Conservation (phyloP, 2,113 vertebrate species). For the Nannobrachium achirus region DNA sequence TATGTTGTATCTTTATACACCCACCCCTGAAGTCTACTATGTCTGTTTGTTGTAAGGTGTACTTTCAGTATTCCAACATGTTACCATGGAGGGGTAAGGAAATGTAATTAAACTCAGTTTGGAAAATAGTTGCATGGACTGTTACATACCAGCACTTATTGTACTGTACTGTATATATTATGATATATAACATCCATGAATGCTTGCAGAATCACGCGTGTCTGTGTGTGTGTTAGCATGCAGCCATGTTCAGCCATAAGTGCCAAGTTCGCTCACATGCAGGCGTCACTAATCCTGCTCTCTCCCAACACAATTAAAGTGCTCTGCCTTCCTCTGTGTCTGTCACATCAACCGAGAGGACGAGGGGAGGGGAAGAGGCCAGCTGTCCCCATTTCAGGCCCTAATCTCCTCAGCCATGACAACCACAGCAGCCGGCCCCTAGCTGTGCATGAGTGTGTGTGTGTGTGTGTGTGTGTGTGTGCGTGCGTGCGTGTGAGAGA, state of each 20-base stretch:
- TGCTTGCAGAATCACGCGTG: background rate
- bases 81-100: slow-evolving; percentile 43
- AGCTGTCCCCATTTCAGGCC: slow-evolving; percentile 38
- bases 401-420: slow-evolving; percentile 55
- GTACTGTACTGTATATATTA: too few relatives aligned
- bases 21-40: slow-evolving; percentile 38
- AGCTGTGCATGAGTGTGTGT: slow-evolving; percentile 10
- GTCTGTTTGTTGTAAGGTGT: slow-evolving; percentile 72
- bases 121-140: slow-evolving; percentile 12
- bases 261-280: slow-evolving; percentile 32
- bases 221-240: slow-evolving; percentile 9
- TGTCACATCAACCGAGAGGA: slow-evolving; percentile 48
- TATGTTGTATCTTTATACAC: slow-evolving; percentile 41
- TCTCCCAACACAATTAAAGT: slow-evolving; percentile 51
- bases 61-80: slow-evolving; percentile 63
- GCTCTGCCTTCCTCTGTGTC: slow-evolving; percentile 36
- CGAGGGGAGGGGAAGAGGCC: slow-evolving; percentile 30
- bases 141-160: background rate
- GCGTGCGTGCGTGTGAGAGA: slow-evolving; percentile 11
- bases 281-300: slow-evolving; percentile 38
- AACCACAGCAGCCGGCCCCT: slow-evolving; percentile 28
- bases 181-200: background rate
- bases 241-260: background rate
- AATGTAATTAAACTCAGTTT: slow-evolving; percentile 63
- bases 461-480: slow-evolving; percentile 9